Evolutionary conservation across 2,113 vertebrate genomes (phyloP), one percentile per base, ranked within the genome.

Genomic region (Petrocephalus zakoni): DNA sequence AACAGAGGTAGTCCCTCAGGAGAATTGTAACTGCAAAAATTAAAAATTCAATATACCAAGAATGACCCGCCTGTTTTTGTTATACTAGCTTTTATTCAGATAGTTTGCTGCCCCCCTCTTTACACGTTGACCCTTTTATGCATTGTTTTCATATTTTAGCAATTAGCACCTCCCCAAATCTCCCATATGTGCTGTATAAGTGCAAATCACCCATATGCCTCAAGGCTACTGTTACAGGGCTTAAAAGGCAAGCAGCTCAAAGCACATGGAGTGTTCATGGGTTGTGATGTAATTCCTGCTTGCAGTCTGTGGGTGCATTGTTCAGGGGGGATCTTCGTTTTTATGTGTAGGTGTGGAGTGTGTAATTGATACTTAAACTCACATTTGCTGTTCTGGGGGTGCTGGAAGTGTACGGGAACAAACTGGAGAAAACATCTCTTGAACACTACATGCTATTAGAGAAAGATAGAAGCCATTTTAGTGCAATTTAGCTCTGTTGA

Each of bases 311-410:
- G 75, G 75, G 34, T 81, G 29, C 37, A 8, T 17, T 42, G 75
- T 37, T 81, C 15, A 19, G 75, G 42, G 29, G 34, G 75, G 75
- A 81, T 46, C 5, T 1, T 21, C 17, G 42, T 21, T 75, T 81
- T 81, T 81, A 15, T 81, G 75, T 81, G 75, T 81, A 46, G 75
- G 75, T 42, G 75, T 81, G 21, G 34, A 81, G 75, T 81, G 75
- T 81, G 75, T 81, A 81, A 81, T 81, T 81, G 75, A 81, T 46
- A 81, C 37, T 46, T 81, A 81, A 81, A 42, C 37, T 81, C 75
- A 46, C 13, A 68, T 68, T 68, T 68, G 61, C n/a, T 68, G n/a
- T 68, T 68, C 61, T 68, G 25, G 25, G 61, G 75, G 15, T 81
- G 37, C 42, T 46, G 75, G 42, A 8, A 81, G 75, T 19, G 17